Evolutionary conservation across 2,888 invertebrate genomes (phyloP).

Genomic region (Drosophila gaucha): DNA sequence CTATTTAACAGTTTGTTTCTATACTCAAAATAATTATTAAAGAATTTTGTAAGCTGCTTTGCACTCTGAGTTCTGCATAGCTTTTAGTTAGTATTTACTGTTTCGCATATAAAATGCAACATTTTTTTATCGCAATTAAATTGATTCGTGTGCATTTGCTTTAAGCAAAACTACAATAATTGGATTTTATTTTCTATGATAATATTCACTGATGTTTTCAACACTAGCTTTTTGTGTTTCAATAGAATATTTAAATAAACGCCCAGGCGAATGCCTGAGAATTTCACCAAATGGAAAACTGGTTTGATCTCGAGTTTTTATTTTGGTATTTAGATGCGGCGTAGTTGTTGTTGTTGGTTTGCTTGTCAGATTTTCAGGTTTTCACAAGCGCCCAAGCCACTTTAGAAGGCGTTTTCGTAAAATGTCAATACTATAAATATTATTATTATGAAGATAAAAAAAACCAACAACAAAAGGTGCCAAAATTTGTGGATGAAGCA

Average conservation of each 20-base stretch:
- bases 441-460: slow-evolving; percentile 13
- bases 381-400: slow-evolving; percentile 32
- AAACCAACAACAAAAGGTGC: slow-evolving; percentile 46
- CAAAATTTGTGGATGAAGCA: slow-evolving; percentile 41
- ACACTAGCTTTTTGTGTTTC: slow-evolving; percentile 35
- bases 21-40: too few relatives aligned
- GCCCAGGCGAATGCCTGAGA: slow-evolving; percentile 45
- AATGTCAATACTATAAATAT: slow-evolving; percentile 22
- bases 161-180: slow-evolving; percentile 51
- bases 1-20: too few relatives aligned
- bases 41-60: too few relatives aligned
- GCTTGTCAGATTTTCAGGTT: slow-evolving; percentile 29
- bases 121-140: slow-evolving; percentile 50
- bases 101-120: slow-evolving; percentile 14
- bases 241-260: slow-evolving; percentile 24
- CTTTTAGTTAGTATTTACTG: slow-evolving; percentile 14
- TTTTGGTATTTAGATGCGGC: slow-evolving; percentile 56
- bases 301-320: slow-evolving; percentile 39
- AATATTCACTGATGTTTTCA: slow-evolving; percentile 61
- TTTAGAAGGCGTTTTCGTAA: slow-evolving; percentile 53
- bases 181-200: slow-evolving; percentile 52
- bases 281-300: slow-evolving; percentile 70
- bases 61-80: too few relatives aligned
- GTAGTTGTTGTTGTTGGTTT: slow-evolving; percentile 35
- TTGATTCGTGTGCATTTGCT: slow-evolving; percentile 49